A percentile compares a stretch with the other conserved stretches of the same genome.
Conservation (phyloP, 2,113 vertebrate species). For the Chauna torquata region DNA sequence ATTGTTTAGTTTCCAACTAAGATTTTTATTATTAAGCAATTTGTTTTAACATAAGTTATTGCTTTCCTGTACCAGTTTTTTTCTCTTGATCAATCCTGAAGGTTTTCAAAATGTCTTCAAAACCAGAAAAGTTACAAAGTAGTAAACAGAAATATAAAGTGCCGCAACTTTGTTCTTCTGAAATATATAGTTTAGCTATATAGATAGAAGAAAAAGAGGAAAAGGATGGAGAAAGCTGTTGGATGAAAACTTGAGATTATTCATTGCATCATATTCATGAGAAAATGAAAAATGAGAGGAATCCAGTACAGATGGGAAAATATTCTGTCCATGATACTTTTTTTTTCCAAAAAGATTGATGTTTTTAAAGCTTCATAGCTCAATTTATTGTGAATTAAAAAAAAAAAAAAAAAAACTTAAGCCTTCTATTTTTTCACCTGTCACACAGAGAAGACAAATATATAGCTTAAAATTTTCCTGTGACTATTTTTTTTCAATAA, state of each 20-base stretch:
- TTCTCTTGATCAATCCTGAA: background rate
- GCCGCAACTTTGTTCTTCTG: background rate
- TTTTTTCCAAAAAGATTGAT: background rate
- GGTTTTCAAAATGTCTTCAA: background rate
- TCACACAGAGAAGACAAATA: background rate
- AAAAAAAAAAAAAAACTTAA: background rate
- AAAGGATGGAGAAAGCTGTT: background rate
- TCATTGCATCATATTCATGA: background rate
- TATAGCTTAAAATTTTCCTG: background rate
- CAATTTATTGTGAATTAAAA: background rate
- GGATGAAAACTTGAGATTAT: background rate
- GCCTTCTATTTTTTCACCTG: background rate
- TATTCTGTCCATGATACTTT: background rate
- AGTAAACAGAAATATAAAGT: background rate
- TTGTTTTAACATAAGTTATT: background rate
- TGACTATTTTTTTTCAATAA: background rate
- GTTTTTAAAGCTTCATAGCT: background rate
- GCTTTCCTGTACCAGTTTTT: background rate
- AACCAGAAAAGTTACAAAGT: background rate
- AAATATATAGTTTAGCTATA: background rate
- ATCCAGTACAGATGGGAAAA: background rate
- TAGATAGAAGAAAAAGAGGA: background rate
- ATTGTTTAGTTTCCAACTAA: background rate
- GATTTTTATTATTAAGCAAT: background rate
- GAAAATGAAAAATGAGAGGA: background rate